A percentile compares a stretch with the other conserved stretches of the same genome.
These are phyloP conservation scores for Actinia equina DNA, from an alignment of 64 coral and sea anemone genomes.

Conservation along the genomic window DNA sequence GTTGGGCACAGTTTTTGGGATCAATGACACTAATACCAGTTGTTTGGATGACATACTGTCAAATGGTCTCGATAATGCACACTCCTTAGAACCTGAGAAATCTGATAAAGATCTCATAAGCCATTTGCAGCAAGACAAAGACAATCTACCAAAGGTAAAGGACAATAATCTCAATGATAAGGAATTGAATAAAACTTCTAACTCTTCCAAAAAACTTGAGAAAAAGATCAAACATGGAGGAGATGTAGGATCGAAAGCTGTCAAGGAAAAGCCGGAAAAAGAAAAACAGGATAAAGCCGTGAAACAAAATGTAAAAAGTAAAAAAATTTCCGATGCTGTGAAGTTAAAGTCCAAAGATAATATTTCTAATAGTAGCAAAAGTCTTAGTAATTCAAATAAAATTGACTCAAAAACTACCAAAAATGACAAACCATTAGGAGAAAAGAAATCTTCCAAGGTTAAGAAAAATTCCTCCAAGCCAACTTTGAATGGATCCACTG, in stretches of 20 bases:
- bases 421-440: neutral
- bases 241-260: neutral
- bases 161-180: neutral
- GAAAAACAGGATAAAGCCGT: conserved; percentile 5
- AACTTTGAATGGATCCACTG: neutral
- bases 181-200: neutral
- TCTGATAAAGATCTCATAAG: neutral
- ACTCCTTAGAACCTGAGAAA: neutral
- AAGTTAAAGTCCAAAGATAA: conserved; percentile 22
- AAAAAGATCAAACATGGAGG: conserved; percentile 4
- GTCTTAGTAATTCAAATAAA: conserved; percentile 12
- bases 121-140: neutral
- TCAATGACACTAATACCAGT: neutral
- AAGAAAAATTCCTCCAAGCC: conserved; percentile 25
- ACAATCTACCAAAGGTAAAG: neutral
- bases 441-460: conserved; percentile 54
- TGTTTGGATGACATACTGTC: conserved; percentile 15
- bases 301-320: conserved; percentile 33
- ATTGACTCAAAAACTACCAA: conserved; percentile 16
- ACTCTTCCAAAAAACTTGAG: conserved; percentile 8
- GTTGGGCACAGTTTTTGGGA: conserved; percentile 21
- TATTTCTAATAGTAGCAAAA: neutral
- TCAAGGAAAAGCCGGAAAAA: neutral
- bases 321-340: conserved; percentile 15
- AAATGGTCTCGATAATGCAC: conserved; percentile 22